Base-by-base conservation (phyloP, 2,113 vertebrate genomes). In the Solea solea region DNA sequence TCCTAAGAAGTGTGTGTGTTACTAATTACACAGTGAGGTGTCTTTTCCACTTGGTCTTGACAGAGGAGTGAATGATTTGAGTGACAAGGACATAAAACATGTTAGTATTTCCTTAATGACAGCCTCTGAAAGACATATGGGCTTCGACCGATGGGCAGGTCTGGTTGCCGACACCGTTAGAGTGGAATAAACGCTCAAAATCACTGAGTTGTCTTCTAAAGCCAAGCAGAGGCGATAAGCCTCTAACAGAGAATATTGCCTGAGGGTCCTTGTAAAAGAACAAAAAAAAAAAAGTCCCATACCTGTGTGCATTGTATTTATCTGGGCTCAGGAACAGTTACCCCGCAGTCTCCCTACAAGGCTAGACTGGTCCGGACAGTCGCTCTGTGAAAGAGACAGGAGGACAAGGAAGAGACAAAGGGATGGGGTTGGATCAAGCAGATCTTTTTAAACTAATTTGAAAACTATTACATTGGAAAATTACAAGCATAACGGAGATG, bases 241-340 rank as follows among this genome's bases (percentile, higher is more conserved):
- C 25, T 58, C 57, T 70, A 41, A 67, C 52, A 66, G 45, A 66
- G 61, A 75, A 73, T 45, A 49, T 25, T 51, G 41, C 53, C 79
- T 2, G 15, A 61, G 25, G 73, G 73, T 63, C 50, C 85, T 82
- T 80, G 79, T 88, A 71, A 87, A 91, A 25, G n/a, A 51, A 51
- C 3, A 48, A 10, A 48, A 10, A 10, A 51, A 27, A 54, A 54
- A 28, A 62, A 74, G 49, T 39, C 34, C 81, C 82, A 76, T 83
- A 78, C 78, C 51, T 67, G 78, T 46, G 53, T 76, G 58, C 78
- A 86, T 65, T 89, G 79, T 85, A 89, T 90, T 91, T 68, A 86
- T 81, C 64, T 58, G 52, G 44, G n/a, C 25, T 72, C 49, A 41
- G 41, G 51, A 64, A 41, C 52, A 70, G 16, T 69, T 84, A 56